Evolutionary conservation across 2,797 vertebrate species (phyloP).

Genomic region (Onychomys arenicola): DNA sequence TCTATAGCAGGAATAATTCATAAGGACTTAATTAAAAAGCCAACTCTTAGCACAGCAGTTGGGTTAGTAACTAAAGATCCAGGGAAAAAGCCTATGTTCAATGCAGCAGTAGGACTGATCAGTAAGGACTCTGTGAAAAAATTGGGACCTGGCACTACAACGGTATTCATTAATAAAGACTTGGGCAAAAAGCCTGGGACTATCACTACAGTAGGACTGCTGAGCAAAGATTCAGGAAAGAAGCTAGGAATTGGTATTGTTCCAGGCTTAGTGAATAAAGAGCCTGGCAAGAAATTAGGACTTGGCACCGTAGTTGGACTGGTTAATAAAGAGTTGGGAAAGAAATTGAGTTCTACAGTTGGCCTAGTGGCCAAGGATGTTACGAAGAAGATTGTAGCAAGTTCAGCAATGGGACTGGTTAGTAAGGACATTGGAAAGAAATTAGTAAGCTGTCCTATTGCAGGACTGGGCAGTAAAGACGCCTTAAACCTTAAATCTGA

Average conservation of each 20-base stretch:
- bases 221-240: constrained; percentile 87
- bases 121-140: constrained; percentile 89
- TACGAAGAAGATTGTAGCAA: constrained; percentile 81
- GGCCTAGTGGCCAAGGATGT: constrained; percentile 83
- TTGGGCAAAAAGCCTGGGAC: constrained; percentile 86
- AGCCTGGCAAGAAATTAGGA: constrained; percentile 87
- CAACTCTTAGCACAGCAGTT: constrained; percentile 73
- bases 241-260: constrained; percentile 85
- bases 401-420: constrained; percentile 74
- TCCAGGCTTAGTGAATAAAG: constrained; percentile 84
- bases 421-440: constrained; percentile 87
- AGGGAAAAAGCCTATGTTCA: constrained; percentile 82
- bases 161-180: constrained; percentile 88
- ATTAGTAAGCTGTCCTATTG: constrained; percentile 81
- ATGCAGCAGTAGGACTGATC: constrained; percentile 79
- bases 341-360: constrained; percentile 84
- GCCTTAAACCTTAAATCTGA: constrained; percentile 85
- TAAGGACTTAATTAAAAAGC: constrained; percentile 88
- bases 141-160: constrained; percentile 84
- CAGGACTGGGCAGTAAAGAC: constrained; percentile 82
- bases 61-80: constrained; percentile 83
- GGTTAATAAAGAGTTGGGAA: constrained; percentile 86
- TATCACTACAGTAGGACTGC: constrained; percentile 85
- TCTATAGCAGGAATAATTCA: constrained; percentile 81
- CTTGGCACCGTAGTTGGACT: constrained; percentile 85